Evolutionary conservation across 64 coral and sea anemone genomes (phyloP).

Genomic region (Anthopleura sola): DNA sequence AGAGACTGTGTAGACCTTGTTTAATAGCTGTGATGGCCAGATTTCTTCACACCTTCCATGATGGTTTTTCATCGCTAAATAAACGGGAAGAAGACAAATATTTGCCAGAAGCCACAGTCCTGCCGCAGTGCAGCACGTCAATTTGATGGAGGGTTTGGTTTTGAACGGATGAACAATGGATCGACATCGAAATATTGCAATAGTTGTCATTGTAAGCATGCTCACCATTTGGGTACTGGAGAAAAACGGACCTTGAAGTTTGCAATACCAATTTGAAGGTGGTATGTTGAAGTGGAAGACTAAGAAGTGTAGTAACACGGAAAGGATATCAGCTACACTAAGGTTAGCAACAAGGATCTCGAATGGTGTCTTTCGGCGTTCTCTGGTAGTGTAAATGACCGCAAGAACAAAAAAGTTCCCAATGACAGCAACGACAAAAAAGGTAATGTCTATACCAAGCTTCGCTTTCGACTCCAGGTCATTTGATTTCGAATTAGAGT

Average conservation of each 20-base stretch:
- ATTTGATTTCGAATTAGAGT: too few species aligned
- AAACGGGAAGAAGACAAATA: too few species aligned
- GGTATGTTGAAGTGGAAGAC: neutral
- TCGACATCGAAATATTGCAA: neutral
- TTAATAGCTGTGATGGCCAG: neutral
- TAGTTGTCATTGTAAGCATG: neutral
- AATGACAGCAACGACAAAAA: neutral
- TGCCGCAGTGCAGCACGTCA: too few species aligned
- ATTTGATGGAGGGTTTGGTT: too few species aligned
- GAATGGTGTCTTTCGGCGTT: neutral
- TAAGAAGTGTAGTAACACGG: neutral
- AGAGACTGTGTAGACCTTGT: slow-evolving; percentile 5
- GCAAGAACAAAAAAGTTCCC: neutral
- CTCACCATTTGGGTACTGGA: neutral
- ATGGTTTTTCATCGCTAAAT: too few species aligned
- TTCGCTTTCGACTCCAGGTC: neutral
- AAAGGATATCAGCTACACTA: neutral
- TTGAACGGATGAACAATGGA: neutral
- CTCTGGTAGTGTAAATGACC: neutral
- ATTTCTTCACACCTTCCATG: neutral
- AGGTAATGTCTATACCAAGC: neutral
- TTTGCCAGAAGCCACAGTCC: too few species aligned
- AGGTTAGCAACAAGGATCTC: neutral
- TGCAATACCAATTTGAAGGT: neutral
- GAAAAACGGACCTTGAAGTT: neutral